Evolutionary conservation across 2,888 invertebrate species (phyloP), one percentile per base, ranked within the genome.

Genomic region (Pocota personata): DNA sequence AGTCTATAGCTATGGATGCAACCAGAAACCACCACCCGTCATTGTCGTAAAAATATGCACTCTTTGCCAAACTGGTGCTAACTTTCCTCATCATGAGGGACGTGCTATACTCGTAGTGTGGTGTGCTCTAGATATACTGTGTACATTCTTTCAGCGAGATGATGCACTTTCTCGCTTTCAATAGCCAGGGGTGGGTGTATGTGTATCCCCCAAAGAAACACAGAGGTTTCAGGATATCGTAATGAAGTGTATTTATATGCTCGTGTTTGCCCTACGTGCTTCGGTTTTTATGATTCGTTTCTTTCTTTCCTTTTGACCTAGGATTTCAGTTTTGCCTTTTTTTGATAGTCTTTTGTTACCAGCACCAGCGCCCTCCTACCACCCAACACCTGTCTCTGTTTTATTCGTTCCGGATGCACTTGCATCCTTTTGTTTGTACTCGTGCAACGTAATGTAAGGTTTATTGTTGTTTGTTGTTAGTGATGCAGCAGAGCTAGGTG

Each of bases 221-320:
- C 64, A 58, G 80, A 60, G 84, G 58, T 86, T 82, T 73, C 77
- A 73, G 87, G 77, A 82, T 87, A 87, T 87, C 82, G 87, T 87
- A 87, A 87, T 87, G 87, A 87, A 87, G 87, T 82, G 82, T 82
- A 78, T 87, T 87, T 87, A 78, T 82, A 78, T 77, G 86, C 86
- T 78, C 64, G 40, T 87, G 77, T 87, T 82, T 82, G 87, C 78
- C 64, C 43, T 82, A 87, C 87, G 87, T 87, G 87, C 82, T 82
- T 55, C 77, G 82, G 87, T 82, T 87, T 87, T 87, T 87, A 78
- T 87, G 69, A 82, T 77, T 73, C 72, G 62, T 60, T 77, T 67
- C 80, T 55, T 57, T 55, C 48, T 46, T 50, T 64, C 40, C 50
- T 14, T 12, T 30, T 77, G 72, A 82, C 82, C 77, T 66, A 82